phyloP scores from a whole-genome alignment of 2,888 invertebrate genomes.

The Troides helena region DNA sequence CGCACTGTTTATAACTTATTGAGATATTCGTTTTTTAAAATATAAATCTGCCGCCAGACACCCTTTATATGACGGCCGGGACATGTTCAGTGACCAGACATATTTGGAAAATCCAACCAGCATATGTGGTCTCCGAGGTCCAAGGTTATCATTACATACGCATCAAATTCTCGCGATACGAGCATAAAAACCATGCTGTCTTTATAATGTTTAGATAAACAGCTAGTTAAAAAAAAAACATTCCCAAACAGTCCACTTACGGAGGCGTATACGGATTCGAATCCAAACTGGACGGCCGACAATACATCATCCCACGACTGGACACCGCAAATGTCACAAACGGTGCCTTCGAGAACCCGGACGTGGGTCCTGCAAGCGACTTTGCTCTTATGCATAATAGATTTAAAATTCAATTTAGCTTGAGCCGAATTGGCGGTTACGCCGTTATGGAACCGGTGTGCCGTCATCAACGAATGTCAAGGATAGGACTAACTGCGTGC shows the following conservation, averaged over 20 bases:
- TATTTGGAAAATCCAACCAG: too few species aligned
- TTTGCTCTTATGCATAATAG: slow-evolving; percentile 1
- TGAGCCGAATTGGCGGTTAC: slow-evolving; percentile 30
- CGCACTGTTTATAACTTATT: too few species aligned
- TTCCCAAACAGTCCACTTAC: background rate
- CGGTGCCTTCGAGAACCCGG: slow-evolving; percentile 37
- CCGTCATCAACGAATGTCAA: slow-evolving; percentile 58
- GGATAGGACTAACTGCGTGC: slow-evolving; percentile 41
- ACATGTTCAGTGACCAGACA: too few species aligned
- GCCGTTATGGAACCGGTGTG: slow-evolving; percentile 33
- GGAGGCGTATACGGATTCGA: slow-evolving; percentile 5
- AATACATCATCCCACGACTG: slow-evolving; percentile 33
- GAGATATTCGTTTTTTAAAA: too few species aligned
- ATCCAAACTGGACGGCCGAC: slow-evolving; percentile 11
- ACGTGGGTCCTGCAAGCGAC: slow-evolving; percentile 23
- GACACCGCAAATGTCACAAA: slow-evolving; percentile 40
- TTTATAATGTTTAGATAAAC: slow-evolving; percentile 1
- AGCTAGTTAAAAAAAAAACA: background rate
- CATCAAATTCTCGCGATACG: too few species aligned
- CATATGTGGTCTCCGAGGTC: too few species aligned
- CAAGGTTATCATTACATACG: too few species aligned
- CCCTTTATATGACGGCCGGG: too few species aligned
- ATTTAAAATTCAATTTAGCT: slow-evolving; percentile 16
- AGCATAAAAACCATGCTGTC: slow-evolving; percentile 1
- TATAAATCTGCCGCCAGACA: too few species aligned